phyloP scores from a whole-genome alignment of 2,113 vertebrate species.

The Aegypius monachus region DNA sequence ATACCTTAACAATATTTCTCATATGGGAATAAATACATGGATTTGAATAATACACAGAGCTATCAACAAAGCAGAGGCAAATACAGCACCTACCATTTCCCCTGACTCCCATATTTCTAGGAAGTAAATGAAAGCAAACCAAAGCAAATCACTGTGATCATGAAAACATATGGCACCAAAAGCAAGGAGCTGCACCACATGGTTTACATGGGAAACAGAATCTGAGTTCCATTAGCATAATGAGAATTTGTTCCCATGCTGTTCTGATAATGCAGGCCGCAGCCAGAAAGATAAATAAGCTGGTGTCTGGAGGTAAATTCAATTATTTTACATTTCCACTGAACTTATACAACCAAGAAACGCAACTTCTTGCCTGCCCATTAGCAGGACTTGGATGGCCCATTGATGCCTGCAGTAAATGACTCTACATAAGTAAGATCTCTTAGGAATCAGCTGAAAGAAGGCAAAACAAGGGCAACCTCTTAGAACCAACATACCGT shows the following conservation, averaged over 20 bases:
- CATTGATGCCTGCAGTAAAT: background rate
- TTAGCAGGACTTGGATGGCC: background rate
- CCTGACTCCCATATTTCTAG: conserved; percentile 29
- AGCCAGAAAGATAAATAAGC: background rate
- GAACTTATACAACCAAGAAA: background rate
- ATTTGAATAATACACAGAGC: background rate
- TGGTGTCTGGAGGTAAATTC: conserved; percentile 5
- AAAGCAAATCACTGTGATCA: conserved; percentile 43
- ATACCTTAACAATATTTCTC: conserved; percentile 6
- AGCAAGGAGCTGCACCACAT: background rate
- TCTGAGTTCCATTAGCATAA: conserved; percentile 36
- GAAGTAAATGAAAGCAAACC: conserved; percentile 47
- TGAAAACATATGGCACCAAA: conserved; percentile 46
- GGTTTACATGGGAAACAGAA: conserved; percentile 32
- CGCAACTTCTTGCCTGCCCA: background rate
- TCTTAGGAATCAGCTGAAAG: background rate
- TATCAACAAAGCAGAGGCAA: conserved; percentile 5
- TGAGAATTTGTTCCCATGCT: conserved; percentile 29
- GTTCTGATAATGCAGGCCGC: background rate
- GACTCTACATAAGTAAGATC: background rate
- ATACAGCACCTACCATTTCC: conserved; percentile 9
- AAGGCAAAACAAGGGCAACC: background rate
- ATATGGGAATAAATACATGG: conserved; percentile 1
- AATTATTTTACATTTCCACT: conserved; percentile 31
- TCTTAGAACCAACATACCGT: background rate